phyloP scores from a whole-genome alignment of 2,113 vertebrate species.

The Sylvietta virens region DNA sequence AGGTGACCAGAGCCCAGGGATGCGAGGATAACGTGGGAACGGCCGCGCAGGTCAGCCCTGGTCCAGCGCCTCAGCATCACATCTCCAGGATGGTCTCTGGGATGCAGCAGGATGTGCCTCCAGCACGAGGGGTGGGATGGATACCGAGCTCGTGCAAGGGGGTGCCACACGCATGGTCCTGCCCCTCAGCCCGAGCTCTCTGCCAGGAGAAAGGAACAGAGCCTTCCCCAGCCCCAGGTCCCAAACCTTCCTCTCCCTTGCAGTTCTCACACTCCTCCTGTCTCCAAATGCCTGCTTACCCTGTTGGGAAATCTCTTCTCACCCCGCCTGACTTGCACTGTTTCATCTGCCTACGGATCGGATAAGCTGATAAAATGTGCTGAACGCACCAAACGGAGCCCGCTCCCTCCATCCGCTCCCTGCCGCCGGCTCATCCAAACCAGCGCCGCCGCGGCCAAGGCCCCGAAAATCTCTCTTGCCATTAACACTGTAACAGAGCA shows the following conservation, averaged over 20 bases:
- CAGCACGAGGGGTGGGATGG: background rate
- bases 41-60: background rate
- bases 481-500: background rate
- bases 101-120: background rate
- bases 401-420: slow-evolving; percentile 19
- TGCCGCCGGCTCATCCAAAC: background rate
- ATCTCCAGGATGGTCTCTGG: background rate
- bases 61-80: background rate
- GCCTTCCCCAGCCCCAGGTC: background rate
- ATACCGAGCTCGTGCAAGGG: background rate
- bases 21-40: background rate
- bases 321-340: slow-evolving; percentile 19
- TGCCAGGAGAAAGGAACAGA: background rate
- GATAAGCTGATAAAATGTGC: slow-evolving; percentile 55
- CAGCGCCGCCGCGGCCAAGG: background rate
- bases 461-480: background rate
- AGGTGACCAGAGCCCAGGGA: slow-evolving; percentile 29
- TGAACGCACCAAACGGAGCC: slow-evolving; percentile 38
- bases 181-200: background rate
- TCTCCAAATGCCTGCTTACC: slow-evolving; percentile 40
- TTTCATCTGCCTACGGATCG: slow-evolving; percentile 41
- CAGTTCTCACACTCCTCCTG: slow-evolving; percentile 15
- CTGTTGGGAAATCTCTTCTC: slow-evolving; percentile 36
- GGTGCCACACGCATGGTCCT: background rate
- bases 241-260: background rate